Base-by-base conservation (phyloP, 2,888 invertebrate genomes). In the Drepana falcataria region DNA sequence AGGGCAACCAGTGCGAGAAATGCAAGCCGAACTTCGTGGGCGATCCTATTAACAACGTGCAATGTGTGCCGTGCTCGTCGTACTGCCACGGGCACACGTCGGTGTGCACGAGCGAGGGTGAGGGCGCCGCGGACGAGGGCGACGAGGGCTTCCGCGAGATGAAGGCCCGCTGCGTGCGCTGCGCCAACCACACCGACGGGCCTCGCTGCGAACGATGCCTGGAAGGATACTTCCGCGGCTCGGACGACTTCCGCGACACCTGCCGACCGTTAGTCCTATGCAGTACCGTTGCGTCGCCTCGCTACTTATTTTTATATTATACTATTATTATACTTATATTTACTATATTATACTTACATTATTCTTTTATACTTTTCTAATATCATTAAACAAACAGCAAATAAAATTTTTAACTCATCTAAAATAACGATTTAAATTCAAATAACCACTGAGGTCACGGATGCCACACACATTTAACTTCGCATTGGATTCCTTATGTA, bases 21-120 rank as follows among this genome's bases (percentile, higher is more conserved):
- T 99, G 99, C 80, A 94, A 95, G 77, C 96, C 96, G 0, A 92
- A 97, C 55, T 98, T 95, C 85, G 98, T 99, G 35, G 98, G 98
- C 6, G 96, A 98, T 85, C 98, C 98, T 0, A 93, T 95, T 40
- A 95, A 96, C 74, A 96, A 96, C 48, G 95, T 95, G 0, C 94
- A 94, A 62, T 99, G 99, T 76, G 93, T 96, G 48, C 96, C 98
- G 0, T 99, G 99, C 75, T 88, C 94, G 1, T 95, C 95, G 60
- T 97, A 96, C 84, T 98, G 98, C 73, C 94, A 98, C 83, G 96
- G 96, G 0, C 98, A 98, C 82, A 96, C 96, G 2, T 92, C 93
- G 44, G 93, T 95, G 53, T 98, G 97, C 73, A 94, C 96, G 35
- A 93, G 92, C 65, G 93, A 93, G 63, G 89, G 91, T 49, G 92